Conservation (phyloP, 2,888 invertebrate genomes). For the Salpingus planirostris region DNA sequence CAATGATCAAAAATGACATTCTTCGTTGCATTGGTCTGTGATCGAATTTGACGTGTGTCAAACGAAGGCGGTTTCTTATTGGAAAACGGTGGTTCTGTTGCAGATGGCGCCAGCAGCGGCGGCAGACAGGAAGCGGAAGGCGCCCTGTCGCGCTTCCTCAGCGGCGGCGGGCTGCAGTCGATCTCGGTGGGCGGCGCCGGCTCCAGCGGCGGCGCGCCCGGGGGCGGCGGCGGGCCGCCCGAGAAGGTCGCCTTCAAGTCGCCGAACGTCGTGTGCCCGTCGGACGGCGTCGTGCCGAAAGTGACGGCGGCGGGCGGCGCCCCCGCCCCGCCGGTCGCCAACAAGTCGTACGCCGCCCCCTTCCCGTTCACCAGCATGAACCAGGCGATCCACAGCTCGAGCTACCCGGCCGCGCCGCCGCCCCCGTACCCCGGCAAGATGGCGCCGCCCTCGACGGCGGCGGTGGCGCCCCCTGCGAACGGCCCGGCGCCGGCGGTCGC, state of each 20-base stretch:
- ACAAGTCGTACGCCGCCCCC: conserved; percentile 51
- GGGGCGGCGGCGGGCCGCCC: conserved; percentile 19
- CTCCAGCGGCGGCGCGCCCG: conserved; percentile 21
- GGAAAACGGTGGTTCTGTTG: no score
- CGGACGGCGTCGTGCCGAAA: conserved; percentile 50
- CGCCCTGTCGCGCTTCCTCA: conserved; percentile 20
- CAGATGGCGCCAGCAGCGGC: conserved; percentile 15
- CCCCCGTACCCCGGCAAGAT: conserved; percentile 31
- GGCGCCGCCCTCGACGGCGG: conserved; percentile 38
- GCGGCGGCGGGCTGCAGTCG: conserved; percentile 7
- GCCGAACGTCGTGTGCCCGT: conserved; percentile 83
- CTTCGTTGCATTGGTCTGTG: no score
- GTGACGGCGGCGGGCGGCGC: conserved; percentile 25
- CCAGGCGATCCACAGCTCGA: conserved; percentile 64
- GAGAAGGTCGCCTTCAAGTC: conserved; percentile 48
- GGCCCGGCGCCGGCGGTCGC: conserved; percentile 53
- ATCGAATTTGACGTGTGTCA: no score
- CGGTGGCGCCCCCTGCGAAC: no score
- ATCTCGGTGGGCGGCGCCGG: no score
- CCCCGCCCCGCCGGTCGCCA: conserved; percentile 35
- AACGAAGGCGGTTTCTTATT: no score
- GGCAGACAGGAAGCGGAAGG: conserved; percentile 17
- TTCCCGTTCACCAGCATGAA: conserved; percentile 91
- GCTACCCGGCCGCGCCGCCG: conserved; percentile 18
- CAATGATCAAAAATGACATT: no score